These are phyloP conservation scores for Nebria ingens DNA, from an alignment of 1,140 invertebrate genomes.

Conservation along the genomic window DNA sequence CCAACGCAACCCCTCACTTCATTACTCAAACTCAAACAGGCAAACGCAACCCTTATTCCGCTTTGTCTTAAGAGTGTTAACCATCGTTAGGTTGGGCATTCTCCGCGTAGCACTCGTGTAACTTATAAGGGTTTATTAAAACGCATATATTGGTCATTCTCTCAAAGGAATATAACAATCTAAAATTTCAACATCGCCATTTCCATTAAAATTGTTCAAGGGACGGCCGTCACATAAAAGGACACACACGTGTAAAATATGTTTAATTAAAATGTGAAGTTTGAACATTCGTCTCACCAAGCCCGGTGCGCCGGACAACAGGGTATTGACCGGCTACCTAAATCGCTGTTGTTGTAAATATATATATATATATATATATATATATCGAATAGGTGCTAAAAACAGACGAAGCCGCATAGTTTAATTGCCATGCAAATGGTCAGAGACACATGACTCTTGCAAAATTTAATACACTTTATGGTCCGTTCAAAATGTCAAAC, in stretches of 20 bases:
- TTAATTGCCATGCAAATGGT: no score
- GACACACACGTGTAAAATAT: slow-evolving; percentile 6
- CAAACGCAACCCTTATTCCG: not conserved
- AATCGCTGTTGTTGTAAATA: not conserved
- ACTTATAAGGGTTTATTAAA: slow-evolving; percentile 9
- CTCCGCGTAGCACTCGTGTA: not conserved
- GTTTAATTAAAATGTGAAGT: slow-evolving; percentile 9
- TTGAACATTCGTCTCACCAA: not conserved
- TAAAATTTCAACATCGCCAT: not conserved
- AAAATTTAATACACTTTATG: no score
- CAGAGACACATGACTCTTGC: no score
- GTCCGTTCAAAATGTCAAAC: no score
- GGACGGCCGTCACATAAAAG: not conserved
- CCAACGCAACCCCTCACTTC: slow-evolving; percentile 7
- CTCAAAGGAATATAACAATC: slow-evolving; percentile 9
- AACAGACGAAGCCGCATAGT: not conserved
- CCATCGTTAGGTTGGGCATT: not conserved
- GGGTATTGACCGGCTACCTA: not conserved
- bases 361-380: not conserved
- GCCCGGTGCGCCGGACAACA: not conserved
- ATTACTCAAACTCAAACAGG: not conserved
- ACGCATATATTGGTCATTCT: slow-evolving; percentile 9
- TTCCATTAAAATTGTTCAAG: slow-evolving; percentile 9
- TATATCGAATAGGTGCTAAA: not conserved
- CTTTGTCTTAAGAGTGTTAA: not conserved